Conservation (phyloP, 2,113 vertebrate species). For the Xenopus laevis region DNA sequence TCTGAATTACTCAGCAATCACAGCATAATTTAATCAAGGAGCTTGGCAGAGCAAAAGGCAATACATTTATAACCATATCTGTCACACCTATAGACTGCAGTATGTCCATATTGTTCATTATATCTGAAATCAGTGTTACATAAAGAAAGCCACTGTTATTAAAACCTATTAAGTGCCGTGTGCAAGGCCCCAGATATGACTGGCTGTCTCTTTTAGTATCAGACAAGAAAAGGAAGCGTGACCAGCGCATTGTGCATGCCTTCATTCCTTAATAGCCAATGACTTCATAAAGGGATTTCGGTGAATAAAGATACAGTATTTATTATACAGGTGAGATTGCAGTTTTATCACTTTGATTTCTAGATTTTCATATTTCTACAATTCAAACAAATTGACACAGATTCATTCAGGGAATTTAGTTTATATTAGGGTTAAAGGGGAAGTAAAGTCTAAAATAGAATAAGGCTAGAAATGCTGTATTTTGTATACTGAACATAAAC, state of each 20-base stretch:
- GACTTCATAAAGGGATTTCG: background rate
- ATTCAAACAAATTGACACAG: too few species aligned
- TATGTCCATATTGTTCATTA: background rate
- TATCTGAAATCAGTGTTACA: background rate
- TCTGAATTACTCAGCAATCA: conserved; percentile 2
- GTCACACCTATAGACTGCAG: conserved; percentile 1
- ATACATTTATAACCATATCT: conserved; percentile 13
- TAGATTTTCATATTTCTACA: too few species aligned
- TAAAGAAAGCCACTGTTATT: background rate
- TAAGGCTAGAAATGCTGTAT: too few species aligned
- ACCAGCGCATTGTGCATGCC: background rate
- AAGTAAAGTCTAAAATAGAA: too few species aligned
- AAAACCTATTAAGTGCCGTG: background rate
- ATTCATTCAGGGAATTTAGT: too few species aligned
- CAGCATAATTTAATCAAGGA: conserved; percentile 5
- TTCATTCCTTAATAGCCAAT: background rate
- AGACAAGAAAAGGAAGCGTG: background rate
- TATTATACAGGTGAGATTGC: too few species aligned
- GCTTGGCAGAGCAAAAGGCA: background rate
- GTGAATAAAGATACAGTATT: background rate
- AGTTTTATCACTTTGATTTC: too few species aligned
- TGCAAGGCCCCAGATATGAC: background rate
- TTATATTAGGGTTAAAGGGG: too few species aligned
- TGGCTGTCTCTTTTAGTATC: background rate
- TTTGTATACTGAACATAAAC: too few species aligned